These are phyloP conservation scores for Drosophila subquinaria DNA, from an alignment of 2,888 invertebrate genomes.

Conservation along the genomic window DNA sequence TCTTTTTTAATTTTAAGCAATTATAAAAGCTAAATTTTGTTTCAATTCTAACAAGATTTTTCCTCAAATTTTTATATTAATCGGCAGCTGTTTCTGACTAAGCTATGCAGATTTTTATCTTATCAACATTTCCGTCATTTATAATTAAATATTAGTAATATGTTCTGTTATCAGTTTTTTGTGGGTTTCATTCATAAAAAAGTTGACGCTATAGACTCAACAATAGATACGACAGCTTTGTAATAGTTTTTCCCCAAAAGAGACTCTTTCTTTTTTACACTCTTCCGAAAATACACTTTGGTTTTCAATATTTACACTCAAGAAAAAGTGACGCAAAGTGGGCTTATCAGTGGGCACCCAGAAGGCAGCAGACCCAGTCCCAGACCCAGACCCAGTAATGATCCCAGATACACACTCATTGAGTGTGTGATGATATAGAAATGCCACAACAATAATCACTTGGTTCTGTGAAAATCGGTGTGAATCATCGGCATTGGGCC, in stretches of 20 bases:
- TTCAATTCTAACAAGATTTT: not conserved
- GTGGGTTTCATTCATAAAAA: slow-evolving; percentile 2
- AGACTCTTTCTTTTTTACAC: not conserved
- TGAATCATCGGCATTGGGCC: slow-evolving; percentile 35
- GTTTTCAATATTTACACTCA: not conserved
- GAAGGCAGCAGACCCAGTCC: not conserved
- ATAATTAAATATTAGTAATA: slow-evolving; percentile 6
- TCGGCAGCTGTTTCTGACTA: not conserved
- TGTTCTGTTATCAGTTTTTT: not conserved
- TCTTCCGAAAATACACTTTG: too few relatives aligned
- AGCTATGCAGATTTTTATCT: slow-evolving; percentile 4
- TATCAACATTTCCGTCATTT: slow-evolving; percentile 13
- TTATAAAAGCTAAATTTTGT: not conserved
- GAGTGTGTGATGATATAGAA: slow-evolving; percentile 8
- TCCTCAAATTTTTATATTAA: not conserved
- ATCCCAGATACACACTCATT: slow-evolving; percentile 4
- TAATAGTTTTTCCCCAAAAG: slow-evolving; percentile 7
- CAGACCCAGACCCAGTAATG: slow-evolving; percentile 5
- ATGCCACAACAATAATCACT: slow-evolving; percentile 27
- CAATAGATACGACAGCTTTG: not conserved
- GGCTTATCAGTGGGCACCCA: slow-evolving; percentile 11
- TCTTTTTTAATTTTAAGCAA: not conserved
- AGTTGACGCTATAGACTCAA: not conserved
- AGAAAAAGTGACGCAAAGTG: slow-evolving; percentile 2
- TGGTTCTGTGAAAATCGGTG: slow-evolving; percentile 36